Evolutionary conservation across 2,113 vertebrate species (phyloP).

Genomic region (Calyptomena viridis): DNA sequence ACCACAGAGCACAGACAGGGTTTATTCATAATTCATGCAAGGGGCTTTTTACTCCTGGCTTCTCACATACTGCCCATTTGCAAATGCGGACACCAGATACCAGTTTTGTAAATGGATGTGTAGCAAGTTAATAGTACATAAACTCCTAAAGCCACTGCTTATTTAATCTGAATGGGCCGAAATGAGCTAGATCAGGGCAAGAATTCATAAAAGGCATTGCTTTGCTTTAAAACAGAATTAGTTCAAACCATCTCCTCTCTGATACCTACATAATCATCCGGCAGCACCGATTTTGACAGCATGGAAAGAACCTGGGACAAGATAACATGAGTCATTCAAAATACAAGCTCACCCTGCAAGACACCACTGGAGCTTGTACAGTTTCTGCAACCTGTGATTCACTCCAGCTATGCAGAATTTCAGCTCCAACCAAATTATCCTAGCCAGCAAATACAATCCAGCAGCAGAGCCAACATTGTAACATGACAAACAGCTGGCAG

Average conservation of each 20-base stretch:
- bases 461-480: conserved; percentile 19
- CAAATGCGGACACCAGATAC: neutral
- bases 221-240: neutral
- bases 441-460: conserved; percentile 1
- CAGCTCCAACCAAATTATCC: conserved; percentile 33
- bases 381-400: conserved; percentile 11
- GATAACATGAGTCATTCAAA: neutral
- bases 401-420: conserved; percentile 12
- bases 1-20: neutral
- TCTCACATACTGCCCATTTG: neutral
- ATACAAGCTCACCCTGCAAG: neutral
- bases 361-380: accelerated
- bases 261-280: neutral
- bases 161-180: neutral
- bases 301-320: neutral
- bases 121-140: neutral
- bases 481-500: neutral
- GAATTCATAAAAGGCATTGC: neutral
- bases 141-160: neutral
- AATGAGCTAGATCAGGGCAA: neutral
- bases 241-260: neutral
- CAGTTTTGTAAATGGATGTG: neutral
- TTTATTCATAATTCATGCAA: neutral
- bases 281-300: neutral
- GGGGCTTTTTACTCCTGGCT: neutral